Conservation (phyloP, 1,140 invertebrate genomes). For the Diabrotica undecimpunctata region DNA sequence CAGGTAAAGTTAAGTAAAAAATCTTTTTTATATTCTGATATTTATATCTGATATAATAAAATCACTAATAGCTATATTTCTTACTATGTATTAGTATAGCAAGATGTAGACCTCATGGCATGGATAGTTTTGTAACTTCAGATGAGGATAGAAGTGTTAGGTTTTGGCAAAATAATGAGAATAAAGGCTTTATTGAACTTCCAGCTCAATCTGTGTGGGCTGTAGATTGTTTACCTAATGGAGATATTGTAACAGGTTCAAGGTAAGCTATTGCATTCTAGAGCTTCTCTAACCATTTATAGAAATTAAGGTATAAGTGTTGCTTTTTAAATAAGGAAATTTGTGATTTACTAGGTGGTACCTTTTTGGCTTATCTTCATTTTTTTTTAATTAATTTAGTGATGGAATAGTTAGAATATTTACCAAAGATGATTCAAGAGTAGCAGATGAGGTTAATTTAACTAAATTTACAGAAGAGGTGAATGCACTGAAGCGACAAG, state of each 20-base stretch:
- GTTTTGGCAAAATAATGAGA: conserved; percentile 69
- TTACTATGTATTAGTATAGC: conserved; percentile 51
- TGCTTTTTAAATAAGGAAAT: not conserved
- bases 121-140: conserved; percentile 65
- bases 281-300: conserved; percentile 5
- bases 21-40: not conserved
- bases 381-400: conserved; percentile 49
- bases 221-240: conserved; percentile 74
- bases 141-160: conserved; percentile 86
- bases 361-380: too few relatives aligned
- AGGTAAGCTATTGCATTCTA: conserved; percentile 50
- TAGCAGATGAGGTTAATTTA: conserved; percentile 60
- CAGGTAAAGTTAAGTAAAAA: conserved; percentile 44
- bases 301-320: conserved; percentile 15
- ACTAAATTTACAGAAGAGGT: conserved; percentile 72
- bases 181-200: conserved; percentile 69
- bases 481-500: conserved; percentile 56
- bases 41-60: not conserved
- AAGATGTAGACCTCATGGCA: conserved; percentile 56
- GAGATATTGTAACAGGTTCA: conserved; percentile 84
- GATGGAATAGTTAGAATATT: conserved; percentile 86
- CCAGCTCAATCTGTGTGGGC: conserved; percentile 89
- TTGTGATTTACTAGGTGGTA: too few relatives aligned
- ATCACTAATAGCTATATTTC: too few relatives aligned
- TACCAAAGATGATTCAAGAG: conserved; percentile 62